These are phyloP conservation scores for Leptopilina clavipes DNA, from an alignment of 1,140 invertebrate species.

Conservation along the genomic window DNA sequence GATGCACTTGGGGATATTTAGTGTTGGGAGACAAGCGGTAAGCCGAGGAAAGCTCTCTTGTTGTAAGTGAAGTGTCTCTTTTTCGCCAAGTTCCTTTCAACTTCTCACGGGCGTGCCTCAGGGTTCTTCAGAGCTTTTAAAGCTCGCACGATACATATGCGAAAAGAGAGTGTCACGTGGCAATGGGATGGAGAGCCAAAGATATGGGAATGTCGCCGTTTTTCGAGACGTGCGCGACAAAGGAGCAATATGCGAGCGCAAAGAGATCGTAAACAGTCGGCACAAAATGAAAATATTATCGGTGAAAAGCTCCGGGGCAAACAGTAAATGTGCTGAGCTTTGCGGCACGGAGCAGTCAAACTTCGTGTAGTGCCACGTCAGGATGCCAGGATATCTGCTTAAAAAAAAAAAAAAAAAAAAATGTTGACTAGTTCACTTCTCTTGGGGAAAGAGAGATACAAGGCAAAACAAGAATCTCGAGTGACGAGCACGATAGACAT, in stretches of 20 bases:
- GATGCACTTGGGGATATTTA: conserved; percentile 42
- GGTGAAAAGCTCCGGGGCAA: conserved; percentile 55
- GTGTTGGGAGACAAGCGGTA: conserved; percentile 56
- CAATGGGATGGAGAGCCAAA: conserved; percentile 49
- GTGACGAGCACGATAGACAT: conserved; percentile 57
- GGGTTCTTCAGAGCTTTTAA: conserved; percentile 53
- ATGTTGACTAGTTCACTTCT: conserved; percentile 51
- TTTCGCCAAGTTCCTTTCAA: conserved; percentile 58
- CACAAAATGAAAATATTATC: conserved; percentile 62
- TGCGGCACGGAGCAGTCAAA: conserved; percentile 51
- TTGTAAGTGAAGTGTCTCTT: conserved; percentile 51
- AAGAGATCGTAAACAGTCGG: conserved; percentile 53
- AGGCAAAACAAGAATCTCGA: conserved; percentile 58
- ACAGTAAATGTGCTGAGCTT: conserved; percentile 60
- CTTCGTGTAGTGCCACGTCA: conserved; percentile 57
- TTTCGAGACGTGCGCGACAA: conserved; percentile 21
- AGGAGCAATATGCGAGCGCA: conserved; percentile 17
- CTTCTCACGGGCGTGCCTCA: conserved; percentile 46
- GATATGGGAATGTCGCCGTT: conserved; percentile 49
- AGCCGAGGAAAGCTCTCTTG: conserved; percentile 57
- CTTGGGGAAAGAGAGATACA: conserved; percentile 54
- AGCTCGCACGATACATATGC: conserved; percentile 55
- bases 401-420: conserved; percentile 30
- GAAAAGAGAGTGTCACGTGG: conserved; percentile 49
- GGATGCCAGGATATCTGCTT: conserved; percentile 51